Evolutionary conservation across 2,113 vertebrate genomes (phyloP), one percentile per base, ranked within the genome.

Genomic region (Heloderma charlesbogerti): DNA sequence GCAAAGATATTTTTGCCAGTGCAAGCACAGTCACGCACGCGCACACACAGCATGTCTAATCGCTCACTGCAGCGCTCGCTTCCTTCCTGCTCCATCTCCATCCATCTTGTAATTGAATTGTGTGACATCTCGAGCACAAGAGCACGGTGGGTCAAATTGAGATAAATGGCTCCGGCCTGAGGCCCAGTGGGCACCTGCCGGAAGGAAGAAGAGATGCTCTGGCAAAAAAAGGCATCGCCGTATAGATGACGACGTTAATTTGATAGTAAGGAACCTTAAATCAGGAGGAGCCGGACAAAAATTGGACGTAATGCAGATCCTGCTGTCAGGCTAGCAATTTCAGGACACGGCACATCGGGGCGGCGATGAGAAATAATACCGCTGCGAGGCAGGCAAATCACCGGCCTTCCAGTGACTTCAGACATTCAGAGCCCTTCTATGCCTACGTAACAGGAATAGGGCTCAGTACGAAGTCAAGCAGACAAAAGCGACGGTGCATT

Each of bases 91-190:
- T 9, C 18, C n/a, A 2, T 45, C 67, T 43, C 80, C 69, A 89
- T 89, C 88, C 88, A 75, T 89, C 80, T 74, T 89, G 80, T 83
- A 83, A 89, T 74, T 89, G 88, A 84, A 83, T 89, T 74, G 67
- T 43, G 80, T 34, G 88, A 74, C 79, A 83, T 75, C 79, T 9
- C 48, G 18, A 74, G 51, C 80, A 67, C 1, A 3, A 45, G 37
- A 34, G 34, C 80, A 6, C 66, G 31, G 87, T 67, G 13, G 80
- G 88, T 89, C 88, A 89, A 72, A 89, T 89, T 83, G 88, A 89
- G 80, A 83, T 74, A 63, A 89, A 89, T 89, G 82, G 27, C 51
- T 83, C 80, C 34, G 60, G n/a, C 57, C 67, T 25, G 27, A 29
- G 63, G 20, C 9, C 34, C 18, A 34, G 20, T 16, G 48, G 84